Base-by-base conservation (phyloP, 1,140 invertebrate genomes). In the Penaeus japonicus region DNA sequence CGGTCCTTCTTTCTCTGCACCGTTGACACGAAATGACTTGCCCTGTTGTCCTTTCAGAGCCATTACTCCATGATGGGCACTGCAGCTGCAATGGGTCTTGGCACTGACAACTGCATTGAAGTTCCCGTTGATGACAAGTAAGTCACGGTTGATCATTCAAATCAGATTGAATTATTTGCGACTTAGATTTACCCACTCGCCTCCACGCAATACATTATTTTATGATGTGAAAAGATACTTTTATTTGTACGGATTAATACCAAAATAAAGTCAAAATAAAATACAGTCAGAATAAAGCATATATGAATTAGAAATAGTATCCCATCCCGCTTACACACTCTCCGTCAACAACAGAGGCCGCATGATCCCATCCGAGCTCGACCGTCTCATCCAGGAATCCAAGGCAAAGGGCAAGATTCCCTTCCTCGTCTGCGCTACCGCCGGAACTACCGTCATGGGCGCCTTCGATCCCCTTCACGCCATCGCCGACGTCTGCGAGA, bases 11-110 rank as follows among this genome's bases (percentile, higher is more conserved):
- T n/a, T n/a, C n/a, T n/a, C n/a, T n/a, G n/a, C n/a, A n/a, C 7
- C 7, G 2, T 39, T 39, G 2, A 7, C 35, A 39, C 47, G 47
- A 47, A 47, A 47, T 47, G 47, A n/a, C 15, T 35, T 80, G 30
- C 32, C 27, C 22, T 2, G 15, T 15, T 17, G 0, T 84, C 32
- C 65, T 91, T 93, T 27, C 93, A 99, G 97, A 98, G 97, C 92
- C 99, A 99, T 94, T 99, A 99, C 93, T 99, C 98, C 17, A 96
- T 99, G 90, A 99, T 98, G 93, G 97, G 97, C 20, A 98, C 98
- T 91, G 98, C 98, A 5, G 95, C 97, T 1, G 96, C 99, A 12
- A 96, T 98, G 91, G 99, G 99, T 0, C 94, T 99, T 65, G 99
- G 99, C 87, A 98, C 97, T 0, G 97, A 99, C 92, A 97, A 99